Base-by-base conservation (phyloP, 2,113 vertebrate genomes). In the Corapipo altera region DNA sequence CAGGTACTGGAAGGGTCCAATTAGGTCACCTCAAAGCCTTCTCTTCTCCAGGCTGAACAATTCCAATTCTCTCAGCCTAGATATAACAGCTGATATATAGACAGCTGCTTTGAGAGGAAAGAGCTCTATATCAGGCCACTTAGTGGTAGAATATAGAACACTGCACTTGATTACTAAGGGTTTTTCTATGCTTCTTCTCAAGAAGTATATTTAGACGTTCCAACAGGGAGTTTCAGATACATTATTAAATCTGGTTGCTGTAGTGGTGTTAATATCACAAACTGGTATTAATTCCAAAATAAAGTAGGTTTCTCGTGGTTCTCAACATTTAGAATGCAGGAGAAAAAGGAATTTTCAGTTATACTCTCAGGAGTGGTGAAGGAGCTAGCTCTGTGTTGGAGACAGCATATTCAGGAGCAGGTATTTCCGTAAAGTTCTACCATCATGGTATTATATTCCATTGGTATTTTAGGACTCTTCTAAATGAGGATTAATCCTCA, bases 81-180 rank as follows among this genome's bases (percentile, higher is more conserved):
- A 1, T 66, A 6, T 7, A 9, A 52, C n/a, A n/a, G n/a, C n/a
- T n/a, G n/a, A n/a, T n/a, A 2, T 23, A 22, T 19, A 43, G 12
- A 13, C 2, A 48, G 12, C n/a, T 62, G 57, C 39, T 59, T 55
- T 58, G 44, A 46, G 66, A 33, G 46, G 61, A 8, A 15, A 17
- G 6, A 57, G 15, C 8, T 43, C 1, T 11, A 3, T 27, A 6
- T 16, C 12, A n/a, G 15, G 13, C 15, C 19, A 2, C 3, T 3
- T 26, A 27, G 7, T 26, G 30, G 5, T 17, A 23, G 21, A 28
- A 22, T 43, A 13, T 16, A 46, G 30, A 24, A 0, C 16, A 11
- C 8, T 20, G 18, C 6, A 4, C 15, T 10, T 37, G 22, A 2
- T 44, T 59, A 20, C 51, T 17, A 8, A 30, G 8, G 16, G 14